phyloP scores from a whole-genome alignment of 2,113 vertebrate species.

The Salvelinus namaycush region DNA sequence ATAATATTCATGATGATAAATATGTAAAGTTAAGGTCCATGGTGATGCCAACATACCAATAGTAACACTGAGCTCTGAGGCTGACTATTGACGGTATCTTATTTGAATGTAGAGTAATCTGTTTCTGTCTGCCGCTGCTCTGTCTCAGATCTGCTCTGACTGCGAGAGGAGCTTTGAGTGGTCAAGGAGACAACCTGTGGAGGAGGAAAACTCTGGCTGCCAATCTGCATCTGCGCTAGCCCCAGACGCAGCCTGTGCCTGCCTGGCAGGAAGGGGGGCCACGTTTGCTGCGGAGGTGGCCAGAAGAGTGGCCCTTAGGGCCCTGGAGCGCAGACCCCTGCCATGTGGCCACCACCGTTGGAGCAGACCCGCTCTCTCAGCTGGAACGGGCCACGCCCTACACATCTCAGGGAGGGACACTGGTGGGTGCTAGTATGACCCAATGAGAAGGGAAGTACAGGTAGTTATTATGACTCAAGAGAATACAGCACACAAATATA shows the following conservation, averaged over 20 bases:
- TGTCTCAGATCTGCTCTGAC: constrained; percentile 39
- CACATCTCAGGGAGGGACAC: constrained; percentile 4
- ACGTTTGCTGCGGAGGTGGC: constrained; percentile 13
- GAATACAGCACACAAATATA: not conserved
- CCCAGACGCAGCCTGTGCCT: constrained; percentile 21
- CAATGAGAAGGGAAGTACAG: not conserved
- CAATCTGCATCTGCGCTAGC: not conserved
- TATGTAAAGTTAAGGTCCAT: not conserved
- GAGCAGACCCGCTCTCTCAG: constrained; percentile 1
- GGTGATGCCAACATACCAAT: not conserved
- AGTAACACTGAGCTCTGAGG: no score
- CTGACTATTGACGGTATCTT: not conserved
- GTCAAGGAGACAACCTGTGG: constrained; percentile 29
- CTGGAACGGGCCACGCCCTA: not conserved
- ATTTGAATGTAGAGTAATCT: not conserved
- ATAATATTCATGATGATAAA: not conserved
- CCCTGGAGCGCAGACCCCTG: constrained; percentile 13
- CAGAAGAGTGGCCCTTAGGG: constrained; percentile 8
- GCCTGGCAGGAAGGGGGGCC: not conserved
- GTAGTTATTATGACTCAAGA: not conserved
- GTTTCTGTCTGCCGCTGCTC: constrained; percentile 30
- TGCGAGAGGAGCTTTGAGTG: constrained; percentile 34
- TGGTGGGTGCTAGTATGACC: not conserved
- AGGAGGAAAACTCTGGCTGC: constrained; percentile 19
- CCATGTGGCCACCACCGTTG: not conserved